These are phyloP conservation scores for Limenitis arthemis DNA, from an alignment of 2,888 invertebrate genomes.

Conservation along the genomic window DNA sequence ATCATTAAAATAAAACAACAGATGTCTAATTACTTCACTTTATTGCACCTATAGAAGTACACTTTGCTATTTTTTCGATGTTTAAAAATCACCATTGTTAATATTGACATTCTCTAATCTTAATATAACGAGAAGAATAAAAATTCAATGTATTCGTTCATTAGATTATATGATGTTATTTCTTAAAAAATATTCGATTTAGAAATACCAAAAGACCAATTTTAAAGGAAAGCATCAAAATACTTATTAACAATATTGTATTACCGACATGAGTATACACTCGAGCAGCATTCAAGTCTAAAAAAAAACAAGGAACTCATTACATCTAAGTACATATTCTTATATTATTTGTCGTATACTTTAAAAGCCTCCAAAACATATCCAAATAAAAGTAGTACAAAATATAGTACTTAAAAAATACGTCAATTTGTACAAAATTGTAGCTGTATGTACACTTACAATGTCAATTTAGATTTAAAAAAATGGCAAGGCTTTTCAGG, in stretches of 20 bases:
- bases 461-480: constrained; percentile 2
- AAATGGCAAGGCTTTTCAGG: constrained; percentile 5
- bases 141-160: constrained; percentile 9
- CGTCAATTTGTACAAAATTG: constrained; percentile 51
- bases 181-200: constrained; percentile 8
- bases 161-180: constrained; percentile 11
- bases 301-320: constrained; percentile 55
- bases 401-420: constrained; percentile 45
- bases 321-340: constrained; percentile 68
- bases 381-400: constrained; percentile 47
- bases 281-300: constrained; percentile 19
- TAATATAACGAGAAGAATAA: constrained; percentile 19
- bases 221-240: constrained; percentile 5
- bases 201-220: constrained; percentile 14
- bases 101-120: constrained; percentile 10
- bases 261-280: constrained; percentile 5
- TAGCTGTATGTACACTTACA: constrained; percentile 31
- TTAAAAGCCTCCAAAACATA: constrained; percentile 69
- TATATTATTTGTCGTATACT: constrained; percentile 67
- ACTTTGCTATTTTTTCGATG: constrained; percentile 63
- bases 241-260: constrained; percentile 9
- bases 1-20: constrained; percentile 3
- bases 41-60: constrained; percentile 71
- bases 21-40: constrained; percentile 39
- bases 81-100: constrained; percentile 35